These are phyloP conservation scores for Eucidaris tribuloides DNA, from an alignment of 35 echinoderm and acorn worm genomes.

Conservation along the genomic window DNA sequence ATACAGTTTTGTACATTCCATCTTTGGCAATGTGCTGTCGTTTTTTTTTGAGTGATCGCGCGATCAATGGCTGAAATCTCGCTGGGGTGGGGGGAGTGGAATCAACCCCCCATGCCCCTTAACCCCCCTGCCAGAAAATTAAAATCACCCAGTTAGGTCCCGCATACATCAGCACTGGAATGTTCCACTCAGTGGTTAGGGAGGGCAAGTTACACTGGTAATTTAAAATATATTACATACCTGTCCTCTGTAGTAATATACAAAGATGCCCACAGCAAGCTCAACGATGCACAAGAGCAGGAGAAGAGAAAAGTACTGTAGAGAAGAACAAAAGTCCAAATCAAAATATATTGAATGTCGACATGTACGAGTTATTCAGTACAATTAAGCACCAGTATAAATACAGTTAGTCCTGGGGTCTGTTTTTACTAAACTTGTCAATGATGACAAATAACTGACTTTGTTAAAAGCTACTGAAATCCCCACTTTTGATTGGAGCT, in stretches of 20 bases:
- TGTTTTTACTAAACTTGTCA: no score
- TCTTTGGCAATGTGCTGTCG: no score
- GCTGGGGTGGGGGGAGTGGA: neutral
- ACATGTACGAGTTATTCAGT: no score
- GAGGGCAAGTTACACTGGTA: neutral
- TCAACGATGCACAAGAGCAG: constrained; percentile 61
- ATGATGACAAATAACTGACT: no score
- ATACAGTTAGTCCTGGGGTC: no score
- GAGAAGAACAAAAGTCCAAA: neutral
- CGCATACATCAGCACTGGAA: neutral
- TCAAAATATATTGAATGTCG: no score
- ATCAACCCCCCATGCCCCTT: neutral
- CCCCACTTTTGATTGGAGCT: no score
- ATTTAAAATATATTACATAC: constrained; percentile 17
- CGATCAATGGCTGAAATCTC: no score
- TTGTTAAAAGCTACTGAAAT: no score
- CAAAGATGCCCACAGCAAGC: constrained; percentile 56
- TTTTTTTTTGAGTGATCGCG: no score
- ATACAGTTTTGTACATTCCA: no score
- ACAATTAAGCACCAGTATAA: no score
- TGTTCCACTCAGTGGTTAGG: neutral
- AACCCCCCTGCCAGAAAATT: neutral
- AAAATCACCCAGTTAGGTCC: neutral
- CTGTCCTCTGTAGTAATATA: constrained; percentile 63
- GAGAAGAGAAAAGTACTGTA: constrained; percentile 73